Base-by-base conservation (phyloP, 1,140 invertebrate species). In the Akabosia matsudoensis region DNA sequence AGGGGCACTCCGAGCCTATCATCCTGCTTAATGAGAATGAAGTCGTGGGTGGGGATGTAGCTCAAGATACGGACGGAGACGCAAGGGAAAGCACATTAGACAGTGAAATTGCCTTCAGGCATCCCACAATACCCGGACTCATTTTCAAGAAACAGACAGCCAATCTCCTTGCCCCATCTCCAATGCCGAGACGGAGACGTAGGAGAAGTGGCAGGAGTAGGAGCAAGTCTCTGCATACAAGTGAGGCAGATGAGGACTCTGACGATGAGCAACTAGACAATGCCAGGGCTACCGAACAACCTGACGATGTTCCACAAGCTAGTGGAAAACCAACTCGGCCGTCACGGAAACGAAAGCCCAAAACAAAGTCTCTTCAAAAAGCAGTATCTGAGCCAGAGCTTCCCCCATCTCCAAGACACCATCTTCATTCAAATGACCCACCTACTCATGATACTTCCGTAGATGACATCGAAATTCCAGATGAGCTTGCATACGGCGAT, bases 121-220 rank as follows among this genome's bases (percentile, higher is more conserved):
- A 79, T 75, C 78, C 78, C n/a, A 79, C 75, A 1, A 79, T 79
- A 0, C 78, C 78, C 18, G 78, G 78, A 18, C 37, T 79, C n/a
- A 75, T 79, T 28, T 34, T 79, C 33, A 56, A 77, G 52, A 77
- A 74, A 18, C 72, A 77, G n/a, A 33, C n/a, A n/a, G 33, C 33
- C 26, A 3, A 18, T 56, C 33, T 70, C 10, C 22, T 64, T 13
- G 22, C 70, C 2, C 56, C 70, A 22, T 45, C 75, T 67, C 72
- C 70, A 1, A 45, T 45, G 37, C 45, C 70, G 26, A 7, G 70
- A 67, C 31, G 75, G 24, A 34, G 75, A 24, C n/a, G 71, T 18
- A 37, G 33, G 28, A 16, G 14, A 61, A 70, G 54, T 64, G 56
- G 71, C 22, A 22, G 75, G 31, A 34, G 34, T 24, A 73, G 75